Base-by-base conservation (phyloP, 2,113 vertebrate species). In the Motacilla alba region DNA sequence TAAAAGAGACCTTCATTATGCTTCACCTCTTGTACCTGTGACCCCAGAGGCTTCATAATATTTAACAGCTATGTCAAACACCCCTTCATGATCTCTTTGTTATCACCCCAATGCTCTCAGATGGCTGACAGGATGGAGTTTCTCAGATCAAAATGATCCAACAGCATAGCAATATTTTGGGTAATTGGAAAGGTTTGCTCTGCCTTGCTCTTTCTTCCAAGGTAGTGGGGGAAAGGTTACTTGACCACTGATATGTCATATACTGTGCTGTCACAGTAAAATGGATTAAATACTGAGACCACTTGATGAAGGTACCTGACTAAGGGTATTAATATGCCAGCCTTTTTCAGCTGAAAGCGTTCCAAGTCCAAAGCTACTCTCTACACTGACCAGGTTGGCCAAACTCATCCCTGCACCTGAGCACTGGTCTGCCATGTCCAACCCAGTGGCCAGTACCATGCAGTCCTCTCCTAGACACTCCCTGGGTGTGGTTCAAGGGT, bases 401-500 rank as follows among this genome's bases (percentile, higher is more conserved):
- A 46, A 77, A 89, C 33, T 12, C 43, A 55, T 19, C 31, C 30
- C 68, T 26, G 17, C 3, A 6, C 12, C 13, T 14, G 6, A 83
- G 50, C 55, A 47, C 31, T 41, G 24, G 13, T 49, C 15, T 89
- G 43, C 7, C 1, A 5, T 8, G 33, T 21, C 46, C 59, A 53
- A 4, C 8, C 16, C 12, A 0, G 5, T 4, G n/a, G 37, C 30
- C 53, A 88, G 35, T 7, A n/a, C n/a, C 2, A 0, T 3, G 7
- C 26, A 90, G 43, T 31, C 37, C 12, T 47, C 55, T 86, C 68
- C 75, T 52, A 70, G 13, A n/a, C 14, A 77, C 50, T 10, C 60
- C 26, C 28, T 53, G 63, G 21, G 30, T 1, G 8, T 0, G 1
- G 44, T n/a, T 49, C 76, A 80, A 64, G 24, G 23, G 8, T 91